These are phyloP conservation scores for Zelostemma sp. DNA, from an alignment of 1,140 invertebrate species.

Conservation along the genomic window DNA sequence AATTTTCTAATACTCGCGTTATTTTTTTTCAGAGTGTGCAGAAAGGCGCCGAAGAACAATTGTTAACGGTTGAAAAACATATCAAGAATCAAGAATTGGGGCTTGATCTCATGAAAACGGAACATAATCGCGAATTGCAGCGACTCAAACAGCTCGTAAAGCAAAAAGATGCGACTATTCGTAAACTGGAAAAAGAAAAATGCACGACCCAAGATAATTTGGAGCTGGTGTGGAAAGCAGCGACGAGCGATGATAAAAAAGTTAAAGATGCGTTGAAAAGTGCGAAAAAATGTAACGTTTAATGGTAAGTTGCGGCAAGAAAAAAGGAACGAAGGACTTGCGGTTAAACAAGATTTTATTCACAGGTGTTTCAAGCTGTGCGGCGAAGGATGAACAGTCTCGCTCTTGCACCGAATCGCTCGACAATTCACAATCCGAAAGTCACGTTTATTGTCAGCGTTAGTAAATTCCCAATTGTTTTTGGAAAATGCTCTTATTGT, in stretches of 20 bases:
- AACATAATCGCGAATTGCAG: conserved; percentile 69
- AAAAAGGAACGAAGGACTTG: no score
- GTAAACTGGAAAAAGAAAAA: conserved; percentile 64
- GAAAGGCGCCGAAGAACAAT: conserved; percentile 70
- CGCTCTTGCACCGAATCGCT: no score
- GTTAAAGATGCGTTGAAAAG: conserved; percentile 55
- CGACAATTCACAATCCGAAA: no score
- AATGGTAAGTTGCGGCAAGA: no score
- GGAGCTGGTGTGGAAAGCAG: conserved; percentile 64
- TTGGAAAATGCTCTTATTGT: no score
- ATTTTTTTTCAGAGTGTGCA: conserved; percentile 68
- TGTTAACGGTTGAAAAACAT: conserved; percentile 69
- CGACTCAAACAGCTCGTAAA: conserved; percentile 67
- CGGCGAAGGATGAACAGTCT: no score
- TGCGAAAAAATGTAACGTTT: conserved; percentile 42
- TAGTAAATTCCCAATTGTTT: no score
- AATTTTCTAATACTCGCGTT: conserved; percentile 1
- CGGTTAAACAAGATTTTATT: no score
- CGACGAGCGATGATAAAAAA: conserved; percentile 56
- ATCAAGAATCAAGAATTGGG: conserved; percentile 69
- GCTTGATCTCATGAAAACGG: conserved; percentile 67
- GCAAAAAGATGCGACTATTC: conserved; percentile 68
- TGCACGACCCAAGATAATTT: conserved; percentile 59
- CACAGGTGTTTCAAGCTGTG: no score
- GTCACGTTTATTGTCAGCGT: no score